Evolutionary conservation across 2,113 vertebrate genomes (phyloP), one percentile per base, ranked within the genome.

Genomic region (Thamnaconus septentrionalis): DNA sequence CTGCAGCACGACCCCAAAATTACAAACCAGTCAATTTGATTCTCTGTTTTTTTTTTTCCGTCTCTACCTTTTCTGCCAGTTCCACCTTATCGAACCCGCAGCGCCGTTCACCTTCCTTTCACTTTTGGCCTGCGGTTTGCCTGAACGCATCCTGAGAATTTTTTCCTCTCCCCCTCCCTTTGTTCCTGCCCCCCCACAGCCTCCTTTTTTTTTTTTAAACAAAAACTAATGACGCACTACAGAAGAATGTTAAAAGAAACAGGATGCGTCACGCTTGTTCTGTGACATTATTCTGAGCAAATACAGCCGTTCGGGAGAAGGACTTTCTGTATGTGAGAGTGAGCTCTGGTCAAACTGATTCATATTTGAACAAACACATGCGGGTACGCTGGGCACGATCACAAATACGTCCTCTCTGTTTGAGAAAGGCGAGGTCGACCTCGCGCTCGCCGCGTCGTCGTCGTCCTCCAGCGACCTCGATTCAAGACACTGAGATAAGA

Each of bases 351-450:
- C 40, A 54, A 51, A 55, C 4, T 60, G 69, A 70, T 75, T 78
- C 66, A 73, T 31, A 3, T 48, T 69, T 43, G 49, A 69, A 69
- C 72, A 64, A 57, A 62, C 48, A 64, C 41, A 43, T 61, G 49
- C 7, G 43, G 4, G 42, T 43, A 31, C 18, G 18, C 18, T 2
- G 18, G 18, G 18, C 18, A 31, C 18, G 18, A 31, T 31, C 18
- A 31, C 18, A 31, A 31, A 31, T 51, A 18, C 45, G 7, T 10
- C 12, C 3, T 51, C 42, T 69, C 7, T 81, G 9, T 87, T 84
- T 85, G 63, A 56, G 59, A 3, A 85, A 84, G 81, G 83, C 39
- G 76, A 68, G 76, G 53, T 8, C 18, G 18, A 31, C 18, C 18
- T 31, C 18, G 18, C 18, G 18, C 18, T 31, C 18, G 18, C 18